A percentile compares a stretch with the other conserved stretches of the same genome.
phyloP scores from a whole-genome alignment of 2,797 vertebrate species.

The Microctenopoma stevenorrisi region DNA sequence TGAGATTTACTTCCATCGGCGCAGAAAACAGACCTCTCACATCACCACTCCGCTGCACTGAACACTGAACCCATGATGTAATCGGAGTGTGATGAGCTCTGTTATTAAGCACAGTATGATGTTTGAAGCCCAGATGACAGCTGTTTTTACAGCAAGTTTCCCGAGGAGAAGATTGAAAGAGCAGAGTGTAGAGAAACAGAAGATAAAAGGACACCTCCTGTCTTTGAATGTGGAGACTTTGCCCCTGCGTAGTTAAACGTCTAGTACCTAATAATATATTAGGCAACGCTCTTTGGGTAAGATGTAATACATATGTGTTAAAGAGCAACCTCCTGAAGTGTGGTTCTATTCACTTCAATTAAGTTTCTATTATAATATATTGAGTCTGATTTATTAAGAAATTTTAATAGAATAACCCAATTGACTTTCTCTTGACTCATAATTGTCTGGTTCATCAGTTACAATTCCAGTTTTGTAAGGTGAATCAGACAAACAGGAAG shows the following conservation, averaged over 20 bases:
- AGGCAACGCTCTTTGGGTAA: neutral
- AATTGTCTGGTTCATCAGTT: neutral
- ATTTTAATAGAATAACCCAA: neutral
- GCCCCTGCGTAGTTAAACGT: neutral
- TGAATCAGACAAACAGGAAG: neutral
- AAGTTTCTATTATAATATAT: neutral
- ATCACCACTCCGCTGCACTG: constrained; percentile 5
- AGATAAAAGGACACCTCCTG: constrained; percentile 49
- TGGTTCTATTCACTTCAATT: neutral
- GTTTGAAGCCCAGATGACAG: constrained; percentile 79
- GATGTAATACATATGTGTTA: neutral
- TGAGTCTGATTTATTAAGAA: neutral
- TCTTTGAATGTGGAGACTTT: constrained; percentile 67
- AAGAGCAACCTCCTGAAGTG: neutral
- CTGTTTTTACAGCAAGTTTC: constrained; percentile 49
- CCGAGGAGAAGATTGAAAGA: constrained; percentile 39
- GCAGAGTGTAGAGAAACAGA: constrained; percentile 24
- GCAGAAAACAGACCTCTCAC: constrained; percentile 7
- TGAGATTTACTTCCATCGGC: neutral
- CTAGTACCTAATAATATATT: neutral
- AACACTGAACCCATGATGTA: constrained; percentile 24
- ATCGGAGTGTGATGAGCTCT: constrained; percentile 61
- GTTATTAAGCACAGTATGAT: constrained; percentile 77
- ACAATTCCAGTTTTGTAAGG: neutral
- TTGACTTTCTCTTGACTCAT: neutral